Base-by-base conservation (phyloP, 2,888 invertebrate species). In the Eucriotettix oculatus region DNA sequence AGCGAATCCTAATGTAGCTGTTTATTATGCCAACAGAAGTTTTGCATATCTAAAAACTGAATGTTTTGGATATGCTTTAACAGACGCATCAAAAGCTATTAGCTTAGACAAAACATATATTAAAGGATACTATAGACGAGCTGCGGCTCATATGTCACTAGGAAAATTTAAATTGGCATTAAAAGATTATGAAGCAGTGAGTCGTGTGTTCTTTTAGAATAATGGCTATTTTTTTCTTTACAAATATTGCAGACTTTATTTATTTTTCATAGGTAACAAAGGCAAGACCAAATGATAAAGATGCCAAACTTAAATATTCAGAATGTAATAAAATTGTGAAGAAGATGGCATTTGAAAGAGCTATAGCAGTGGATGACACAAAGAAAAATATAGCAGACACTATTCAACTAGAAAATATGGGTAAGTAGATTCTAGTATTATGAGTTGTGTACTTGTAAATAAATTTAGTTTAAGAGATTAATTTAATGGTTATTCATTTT, bases 241-340 rank as follows among this genome's bases (percentile, higher is more conserved):
- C 43, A 16, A 16, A 54, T 29, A 70, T 43, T 48, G 12, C 48
- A 48, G 5, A 48, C 9, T 48, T 12, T 48, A n/a, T n/a, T 48
- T 48, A 57, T 9, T 54, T 66, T 67, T 72, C 74, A 54, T 70
- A 92, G 87, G 95, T 96, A 66, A 86, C 86, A 65, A 95, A 91
- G 79, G 88, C 87, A 61, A 82, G 88, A 69, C 98, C 98, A 66
- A 90, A 82, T 74, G 97, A 99, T 74, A 87, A 87, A 71, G 97
- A 97, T 78, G 97, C 97, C 1, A 89, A 89, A 75, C 72, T 84
- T 65, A 98, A 98, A 74, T 95, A 80, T 73, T 84, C 80, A 57
- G 97, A 98, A 76, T 99, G 99, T 75, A 88, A 85, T 72, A 99
- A 98, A 78, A 91, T 99, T 69, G 90, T 97, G 10, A 91, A 89